Evolutionary conservation across 2,797 vertebrate genomes (phyloP).

Genomic region (Microcaecilia unicolor): DNA sequence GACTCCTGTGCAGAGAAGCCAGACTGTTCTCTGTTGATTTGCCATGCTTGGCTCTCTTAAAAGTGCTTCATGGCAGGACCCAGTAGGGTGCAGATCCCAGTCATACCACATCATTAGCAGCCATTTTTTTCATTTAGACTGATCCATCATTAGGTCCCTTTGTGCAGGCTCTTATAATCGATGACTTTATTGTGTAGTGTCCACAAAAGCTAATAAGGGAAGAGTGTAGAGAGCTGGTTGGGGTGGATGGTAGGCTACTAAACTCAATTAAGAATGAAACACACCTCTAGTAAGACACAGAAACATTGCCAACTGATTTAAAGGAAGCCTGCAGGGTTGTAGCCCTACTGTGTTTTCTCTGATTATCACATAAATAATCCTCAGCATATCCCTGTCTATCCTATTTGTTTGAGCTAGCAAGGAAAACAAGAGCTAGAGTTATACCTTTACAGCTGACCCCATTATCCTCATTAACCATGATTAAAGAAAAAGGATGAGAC

Average conservation of each 20-base stretch:
- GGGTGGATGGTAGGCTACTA: slow-evolving; percentile 1
- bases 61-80: slow-evolving; percentile 67
- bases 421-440: slow-evolving; percentile 6
- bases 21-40: slow-evolving; percentile 69
- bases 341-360: slow-evolving; percentile 18
- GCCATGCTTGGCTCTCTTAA: slow-evolving; percentile 69
- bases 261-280: slow-evolving; percentile 13
- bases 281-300: slow-evolving; percentile 8
- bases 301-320: slow-evolving; percentile 4
- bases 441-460: not conserved
- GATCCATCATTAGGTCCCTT: slow-evolving; percentile 83
- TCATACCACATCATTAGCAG: slow-evolving; percentile 51
- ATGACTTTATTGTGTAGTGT: slow-evolving; percentile 62
- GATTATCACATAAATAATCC: slow-evolving; percentile 14
- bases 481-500: slow-evolving; percentile 13
- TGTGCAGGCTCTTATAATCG: slow-evolving; percentile 77
- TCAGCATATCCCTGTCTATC: not conserved
- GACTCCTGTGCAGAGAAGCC: slow-evolving; percentile 55
- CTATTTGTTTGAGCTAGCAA: slow-evolving; percentile 16
- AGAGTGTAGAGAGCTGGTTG: slow-evolving; percentile 9
- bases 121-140: slow-evolving; percentile 79
- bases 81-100: slow-evolving; percentile 60
- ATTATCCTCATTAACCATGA: slow-evolving; percentile 20
- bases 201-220: slow-evolving; percentile 40
- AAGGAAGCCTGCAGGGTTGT: slow-evolving; percentile 14